These are phyloP conservation scores for Acanthoscelides obtectus DNA, from an alignment of 2,888 invertebrate genomes.

Conservation along the genomic window DNA sequence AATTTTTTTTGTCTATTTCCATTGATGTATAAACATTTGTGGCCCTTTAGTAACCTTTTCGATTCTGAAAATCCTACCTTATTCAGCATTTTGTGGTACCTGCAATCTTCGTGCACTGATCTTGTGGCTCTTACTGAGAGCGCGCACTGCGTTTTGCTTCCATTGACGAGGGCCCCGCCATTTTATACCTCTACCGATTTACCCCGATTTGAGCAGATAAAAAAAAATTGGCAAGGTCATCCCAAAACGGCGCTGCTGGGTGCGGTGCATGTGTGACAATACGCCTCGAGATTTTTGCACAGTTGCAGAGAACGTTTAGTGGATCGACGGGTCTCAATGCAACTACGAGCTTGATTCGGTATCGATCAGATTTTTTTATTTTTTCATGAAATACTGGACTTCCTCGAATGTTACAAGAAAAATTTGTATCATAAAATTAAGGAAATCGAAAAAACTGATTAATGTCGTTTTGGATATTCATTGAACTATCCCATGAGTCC, in stretches of 20 bases:
- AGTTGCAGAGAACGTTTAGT: background rate
- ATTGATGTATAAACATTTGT: too few species aligned
- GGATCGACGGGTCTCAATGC: background rate
- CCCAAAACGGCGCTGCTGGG: background rate
- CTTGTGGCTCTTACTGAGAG: background rate
- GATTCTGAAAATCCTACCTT: slow-evolving; percentile 28
- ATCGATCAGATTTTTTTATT: background rate
- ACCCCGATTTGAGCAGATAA: background rate
- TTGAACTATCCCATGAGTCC: too few species aligned
- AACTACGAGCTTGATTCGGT: background rate
- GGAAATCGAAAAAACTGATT: too few species aligned
- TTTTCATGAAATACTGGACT: too few species aligned
- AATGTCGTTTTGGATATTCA: too few species aligned
- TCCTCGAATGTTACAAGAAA: too few species aligned
- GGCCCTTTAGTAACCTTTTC: too few species aligned
- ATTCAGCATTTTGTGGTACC: slow-evolving; percentile 32
- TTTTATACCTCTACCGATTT: background rate
- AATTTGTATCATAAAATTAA: too few species aligned
- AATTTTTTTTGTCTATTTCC: too few species aligned
- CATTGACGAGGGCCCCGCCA: background rate
- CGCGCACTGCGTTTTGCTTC: background rate
- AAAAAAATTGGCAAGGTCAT: background rate
- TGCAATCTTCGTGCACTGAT: background rate
- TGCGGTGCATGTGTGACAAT: background rate
- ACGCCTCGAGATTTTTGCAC: background rate